Evolutionary conservation across 2,113 vertebrate genomes (phyloP), one percentile per base, ranked within the genome.

Genomic region (Xyliphius kryptos): DNA sequence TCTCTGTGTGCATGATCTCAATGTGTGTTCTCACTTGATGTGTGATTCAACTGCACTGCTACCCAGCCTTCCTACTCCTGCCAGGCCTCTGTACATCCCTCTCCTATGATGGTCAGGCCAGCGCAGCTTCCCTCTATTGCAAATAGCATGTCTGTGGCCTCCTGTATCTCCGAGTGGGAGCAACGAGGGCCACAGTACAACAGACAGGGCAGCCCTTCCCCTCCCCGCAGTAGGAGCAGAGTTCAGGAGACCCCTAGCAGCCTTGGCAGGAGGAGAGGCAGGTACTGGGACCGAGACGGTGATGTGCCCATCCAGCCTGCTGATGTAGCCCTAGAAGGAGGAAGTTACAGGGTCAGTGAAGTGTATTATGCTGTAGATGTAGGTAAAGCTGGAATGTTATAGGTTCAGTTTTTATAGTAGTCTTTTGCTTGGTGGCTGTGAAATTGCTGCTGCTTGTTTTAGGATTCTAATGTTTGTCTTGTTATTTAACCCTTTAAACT

Each of bases 141-240:
- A 80, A 78, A 81, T 85, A 93, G 80, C 77, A 80, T 91, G 72
- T 97, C 94, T 67, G 95, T 99, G 85, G 90, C 93, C 72, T 94
- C 94, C 77, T 93, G 85, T 53, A 73, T 99, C 69, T 87, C 89
- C 56, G 83, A 93, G 2, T 98, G 94, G 94, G 94, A 99, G 84
- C 91, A 92, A 86, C 90, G 80, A 77, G 76, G 81, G 21, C 90
- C 91, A 46, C 57, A 86, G 71, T 75, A 78, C 78, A 67, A 75
- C 77, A 78, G 82, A 72, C 84, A 82, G 54, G 36, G 74, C 82
- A 84, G 79, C 76, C 63, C 74, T 41, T 74, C 56, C 40, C 66
- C 63, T 5, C 81, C 60, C 84, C 75, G 60, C 81, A 72, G 55
- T 72, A 76, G 85, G 80, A 86, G 46, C 82, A 86, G 81, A 80